These are phyloP conservation scores for Octomys mimax DNA, from an alignment of 2,797 vertebrate species.

Conservation along the genomic window DNA sequence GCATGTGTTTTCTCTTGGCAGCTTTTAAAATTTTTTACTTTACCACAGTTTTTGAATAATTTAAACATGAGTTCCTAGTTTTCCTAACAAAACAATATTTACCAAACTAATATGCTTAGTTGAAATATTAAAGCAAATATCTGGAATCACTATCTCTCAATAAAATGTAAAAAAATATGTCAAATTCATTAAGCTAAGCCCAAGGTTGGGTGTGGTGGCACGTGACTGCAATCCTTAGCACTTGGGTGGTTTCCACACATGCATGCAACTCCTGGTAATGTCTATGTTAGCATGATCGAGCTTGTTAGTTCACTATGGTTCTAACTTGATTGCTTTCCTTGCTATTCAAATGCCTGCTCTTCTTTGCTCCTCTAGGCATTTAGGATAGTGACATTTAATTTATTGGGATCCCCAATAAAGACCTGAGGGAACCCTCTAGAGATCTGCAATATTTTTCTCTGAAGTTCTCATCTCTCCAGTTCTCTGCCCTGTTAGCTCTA, in stretches of 20 bases:
- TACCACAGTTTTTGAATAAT: conserved; percentile 1
- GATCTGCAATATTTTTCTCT: not conserved
- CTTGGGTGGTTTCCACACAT: not conserved
- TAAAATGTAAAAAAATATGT: too few species aligned
- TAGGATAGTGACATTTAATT: not conserved
- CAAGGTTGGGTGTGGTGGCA: too few species aligned
- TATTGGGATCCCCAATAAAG: not conserved
- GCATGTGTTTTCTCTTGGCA: not conserved
- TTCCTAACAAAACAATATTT: too few species aligned
- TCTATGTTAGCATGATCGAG: not conserved
- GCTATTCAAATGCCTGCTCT: not conserved
- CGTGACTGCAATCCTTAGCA: not conserved
- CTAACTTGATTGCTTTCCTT: not conserved
- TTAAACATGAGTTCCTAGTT: not conserved
- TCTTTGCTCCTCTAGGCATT: not conserved
- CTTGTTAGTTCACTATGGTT: not conserved
- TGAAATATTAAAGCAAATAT: too few species aligned
- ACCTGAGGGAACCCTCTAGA: not conserved
- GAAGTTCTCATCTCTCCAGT: not conserved
- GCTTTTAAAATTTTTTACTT: conserved; percentile 4
- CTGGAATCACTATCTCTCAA: too few species aligned
- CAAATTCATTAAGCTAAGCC: too few species aligned
- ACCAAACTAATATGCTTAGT: too few species aligned
- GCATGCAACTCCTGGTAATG: not conserved
- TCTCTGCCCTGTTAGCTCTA: not conserved